phyloP scores from a whole-genome alignment of 1,140 invertebrate genomes.

The Papilio helenus region DNA sequence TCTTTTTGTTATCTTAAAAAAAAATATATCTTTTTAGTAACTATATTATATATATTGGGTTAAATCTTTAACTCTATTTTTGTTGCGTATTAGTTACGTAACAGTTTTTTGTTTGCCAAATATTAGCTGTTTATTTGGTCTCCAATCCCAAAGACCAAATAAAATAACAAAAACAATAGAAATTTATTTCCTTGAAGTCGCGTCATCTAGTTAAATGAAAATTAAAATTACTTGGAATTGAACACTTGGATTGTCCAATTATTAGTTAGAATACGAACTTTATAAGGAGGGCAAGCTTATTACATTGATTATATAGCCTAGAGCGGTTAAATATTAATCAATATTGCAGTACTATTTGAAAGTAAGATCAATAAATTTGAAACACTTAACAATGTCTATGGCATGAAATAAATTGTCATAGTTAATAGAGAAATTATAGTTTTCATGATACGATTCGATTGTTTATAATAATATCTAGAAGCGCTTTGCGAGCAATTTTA shows the following conservation, averaged over 20 bases:
- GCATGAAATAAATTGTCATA: background rate
- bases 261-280: background rate
- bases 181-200: too few species aligned
- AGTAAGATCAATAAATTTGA: slow-evolving; percentile 14
- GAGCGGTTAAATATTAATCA: background rate
- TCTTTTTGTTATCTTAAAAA: background rate
- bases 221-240: background rate
- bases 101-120: too few species aligned
- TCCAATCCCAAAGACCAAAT: too few species aligned
- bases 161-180: too few species aligned
- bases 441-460: slow-evolving; percentile 50
- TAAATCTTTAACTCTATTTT: too few species aligned
- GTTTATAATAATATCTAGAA: slow-evolving; percentile 51
- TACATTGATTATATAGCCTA: background rate
- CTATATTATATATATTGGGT: too few species aligned
- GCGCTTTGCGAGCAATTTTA: slow-evolving; percentile 57
- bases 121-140: too few species aligned
- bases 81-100: too few species aligned
- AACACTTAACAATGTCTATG: slow-evolving; percentile 9
- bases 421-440: slow-evolving; percentile 53
- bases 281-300: background rate
- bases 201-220: background rate
- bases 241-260: background rate
- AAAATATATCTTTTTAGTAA: too few species aligned
- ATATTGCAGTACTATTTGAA: slow-evolving; percentile 8